Evolutionary conservation across 2,113 vertebrate genomes (phyloP).

Genomic region (Addax nasomaculatus): DNA sequence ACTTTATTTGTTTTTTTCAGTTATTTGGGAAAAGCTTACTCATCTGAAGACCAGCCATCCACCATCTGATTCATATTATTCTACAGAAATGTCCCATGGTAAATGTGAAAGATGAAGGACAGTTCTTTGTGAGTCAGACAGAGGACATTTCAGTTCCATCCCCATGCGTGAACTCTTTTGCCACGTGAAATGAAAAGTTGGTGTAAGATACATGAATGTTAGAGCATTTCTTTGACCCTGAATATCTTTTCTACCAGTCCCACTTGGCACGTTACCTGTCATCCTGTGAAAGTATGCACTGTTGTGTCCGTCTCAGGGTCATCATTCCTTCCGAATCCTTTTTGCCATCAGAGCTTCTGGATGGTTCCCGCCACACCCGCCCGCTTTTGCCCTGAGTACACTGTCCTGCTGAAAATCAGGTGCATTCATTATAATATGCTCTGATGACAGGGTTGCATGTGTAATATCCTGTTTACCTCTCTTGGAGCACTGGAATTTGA

Average conservation of each 20-base stretch:
- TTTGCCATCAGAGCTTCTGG: background rate
- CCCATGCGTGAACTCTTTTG: background rate
- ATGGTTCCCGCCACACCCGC: too few species aligned
- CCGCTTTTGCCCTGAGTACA: accelerated
- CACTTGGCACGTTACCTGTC: background rate
- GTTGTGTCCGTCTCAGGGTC: background rate
- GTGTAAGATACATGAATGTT: background rate
- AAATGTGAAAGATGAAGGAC: background rate
- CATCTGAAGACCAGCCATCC: background rate
- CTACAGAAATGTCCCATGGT: background rate
- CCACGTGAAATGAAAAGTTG: background rate
- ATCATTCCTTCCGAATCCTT: background rate
- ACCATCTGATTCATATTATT: background rate
- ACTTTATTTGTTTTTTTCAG: background rate
- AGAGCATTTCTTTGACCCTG: background rate
- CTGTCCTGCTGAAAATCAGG: background rate
- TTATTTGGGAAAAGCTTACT: background rate
- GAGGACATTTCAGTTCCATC: background rate
- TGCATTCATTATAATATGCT: background rate
- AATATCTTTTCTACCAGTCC: background rate
- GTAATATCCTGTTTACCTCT: background rate
- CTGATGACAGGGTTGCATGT: background rate
- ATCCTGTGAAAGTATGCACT: background rate
- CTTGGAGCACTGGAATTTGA: background rate
- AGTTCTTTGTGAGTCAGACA: background rate